Evolutionary conservation across 2,797 vertebrate genomes (phyloP).

Genomic region (Pygocentrus nattereri): DNA sequence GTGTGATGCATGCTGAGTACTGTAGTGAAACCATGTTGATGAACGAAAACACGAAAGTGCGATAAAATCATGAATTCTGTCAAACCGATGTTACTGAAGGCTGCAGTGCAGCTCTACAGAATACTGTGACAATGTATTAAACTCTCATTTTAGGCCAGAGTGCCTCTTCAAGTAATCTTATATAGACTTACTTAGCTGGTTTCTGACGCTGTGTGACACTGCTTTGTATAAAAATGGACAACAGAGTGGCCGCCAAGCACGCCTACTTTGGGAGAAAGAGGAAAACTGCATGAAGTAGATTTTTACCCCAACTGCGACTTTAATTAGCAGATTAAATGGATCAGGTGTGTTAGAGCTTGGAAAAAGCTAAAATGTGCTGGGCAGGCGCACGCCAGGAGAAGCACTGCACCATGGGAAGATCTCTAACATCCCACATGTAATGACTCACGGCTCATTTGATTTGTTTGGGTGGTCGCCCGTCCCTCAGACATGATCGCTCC

Average conservation of each 20-base stretch:
- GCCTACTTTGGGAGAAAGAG: neutral
- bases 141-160: neutral
- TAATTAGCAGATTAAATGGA: neutral
- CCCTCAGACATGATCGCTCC: conserved; percentile 45
- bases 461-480: conserved; percentile 31
- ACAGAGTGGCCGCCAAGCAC: no score
- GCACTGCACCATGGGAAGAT: conserved; percentile 10
- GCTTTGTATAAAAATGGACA: neutral
- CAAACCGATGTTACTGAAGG: no score
- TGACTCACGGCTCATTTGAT: conserved; percentile 35
- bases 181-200: no score
- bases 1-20: no score
- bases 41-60: no score
- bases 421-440: conserved; percentile 6
- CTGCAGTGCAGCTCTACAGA: neutral
- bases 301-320: neutral
- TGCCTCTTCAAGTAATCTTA: no score
- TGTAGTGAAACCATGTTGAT: no score
- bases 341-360: neutral
- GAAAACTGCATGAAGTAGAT: neutral
- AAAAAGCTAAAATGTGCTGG: neutral
- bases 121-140: neutral
- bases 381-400: neutral
- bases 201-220: neutral
- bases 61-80: no score